Evolutionary conservation across 2,797 vertebrate genomes (phyloP).

Genomic region (Scomberomorus guttatus): DNA sequence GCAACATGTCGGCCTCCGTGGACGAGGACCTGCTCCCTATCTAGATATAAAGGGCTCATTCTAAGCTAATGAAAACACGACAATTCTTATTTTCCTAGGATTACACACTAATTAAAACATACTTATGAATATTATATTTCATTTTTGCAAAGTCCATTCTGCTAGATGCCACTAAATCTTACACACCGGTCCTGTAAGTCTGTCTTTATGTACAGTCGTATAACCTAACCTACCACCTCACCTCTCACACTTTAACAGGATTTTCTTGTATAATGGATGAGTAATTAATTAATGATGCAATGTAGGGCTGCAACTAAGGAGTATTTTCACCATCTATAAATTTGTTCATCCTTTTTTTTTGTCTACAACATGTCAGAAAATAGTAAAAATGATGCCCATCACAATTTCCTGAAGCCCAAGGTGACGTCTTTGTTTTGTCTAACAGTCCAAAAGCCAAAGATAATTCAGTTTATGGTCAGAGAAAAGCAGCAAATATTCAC

Average conservation of each 20-base stretch:
- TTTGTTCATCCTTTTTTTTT: background rate
- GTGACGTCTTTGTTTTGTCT: background rate
- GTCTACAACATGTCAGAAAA: background rate
- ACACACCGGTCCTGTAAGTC: background rate
- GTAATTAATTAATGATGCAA: constrained; percentile 11
- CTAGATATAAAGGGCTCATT: no score
- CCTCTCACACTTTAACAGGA: background rate
- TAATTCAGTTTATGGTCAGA: background rate
- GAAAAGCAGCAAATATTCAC: background rate
- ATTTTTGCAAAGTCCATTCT: no score
- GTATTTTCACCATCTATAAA: background rate
- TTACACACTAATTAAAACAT: no score
- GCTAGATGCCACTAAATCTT: no score
- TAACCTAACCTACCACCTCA: background rate
- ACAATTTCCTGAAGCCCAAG: background rate
- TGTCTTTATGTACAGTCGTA: background rate
- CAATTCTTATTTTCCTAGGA: no score
- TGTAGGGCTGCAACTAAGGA: background rate
- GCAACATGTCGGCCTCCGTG: no score
- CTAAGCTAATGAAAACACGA: no score
- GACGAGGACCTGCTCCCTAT: no score
- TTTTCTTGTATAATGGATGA: constrained; percentile 1
- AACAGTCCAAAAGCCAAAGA: background rate
- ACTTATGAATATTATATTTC: no score
- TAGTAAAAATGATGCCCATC: background rate